phyloP scores from a whole-genome alignment of 2,113 vertebrate species.

The Tonatia bakeri region DNA sequence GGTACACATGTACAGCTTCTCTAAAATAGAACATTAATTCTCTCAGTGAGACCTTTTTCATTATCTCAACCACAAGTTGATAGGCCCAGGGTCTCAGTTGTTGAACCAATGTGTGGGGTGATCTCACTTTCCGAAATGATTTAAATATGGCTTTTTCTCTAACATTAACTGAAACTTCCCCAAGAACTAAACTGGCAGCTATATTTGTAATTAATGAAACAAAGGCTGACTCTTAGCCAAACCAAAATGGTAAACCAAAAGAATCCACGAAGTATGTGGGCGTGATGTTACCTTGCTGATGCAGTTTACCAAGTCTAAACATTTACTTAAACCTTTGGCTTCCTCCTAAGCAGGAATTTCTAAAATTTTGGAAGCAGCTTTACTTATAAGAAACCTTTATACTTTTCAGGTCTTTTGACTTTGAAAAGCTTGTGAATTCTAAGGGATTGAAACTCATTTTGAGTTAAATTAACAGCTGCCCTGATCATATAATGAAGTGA shows the following conservation, averaged over 20 bases:
- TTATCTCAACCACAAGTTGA: not conserved
- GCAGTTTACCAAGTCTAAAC: not conserved
- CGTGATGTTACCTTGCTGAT: not conserved
- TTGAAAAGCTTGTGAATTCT: conserved; percentile 15
- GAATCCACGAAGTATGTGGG: not conserved
- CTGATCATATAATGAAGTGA: not conserved
- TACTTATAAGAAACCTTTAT: not conserved
- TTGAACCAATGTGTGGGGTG: not conserved
- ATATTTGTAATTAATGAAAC: not conserved
- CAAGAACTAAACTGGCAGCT: not conserved
- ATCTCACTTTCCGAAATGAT: not conserved
- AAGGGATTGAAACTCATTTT: conserved; percentile 46
- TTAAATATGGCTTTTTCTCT: conserved; percentile 28
- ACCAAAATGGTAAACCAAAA: not conserved
- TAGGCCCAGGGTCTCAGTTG: not conserved
- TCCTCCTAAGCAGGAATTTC: conserved; percentile 16
- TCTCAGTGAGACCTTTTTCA: not conserved
- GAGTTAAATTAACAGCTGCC: conserved; percentile 12
- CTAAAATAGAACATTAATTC: conserved; percentile 28
- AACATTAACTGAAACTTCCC: not conserved
- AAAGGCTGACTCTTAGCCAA: not conserved
- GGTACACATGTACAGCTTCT: not conserved
- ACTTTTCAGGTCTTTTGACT: not conserved
- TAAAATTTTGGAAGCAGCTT: not conserved
- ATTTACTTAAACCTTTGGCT: not conserved